Evolutionary conservation across 2,797 vertebrate genomes (phyloP), one percentile per base, ranked within the genome.

Genomic region (Fratercula arctica): DNA sequence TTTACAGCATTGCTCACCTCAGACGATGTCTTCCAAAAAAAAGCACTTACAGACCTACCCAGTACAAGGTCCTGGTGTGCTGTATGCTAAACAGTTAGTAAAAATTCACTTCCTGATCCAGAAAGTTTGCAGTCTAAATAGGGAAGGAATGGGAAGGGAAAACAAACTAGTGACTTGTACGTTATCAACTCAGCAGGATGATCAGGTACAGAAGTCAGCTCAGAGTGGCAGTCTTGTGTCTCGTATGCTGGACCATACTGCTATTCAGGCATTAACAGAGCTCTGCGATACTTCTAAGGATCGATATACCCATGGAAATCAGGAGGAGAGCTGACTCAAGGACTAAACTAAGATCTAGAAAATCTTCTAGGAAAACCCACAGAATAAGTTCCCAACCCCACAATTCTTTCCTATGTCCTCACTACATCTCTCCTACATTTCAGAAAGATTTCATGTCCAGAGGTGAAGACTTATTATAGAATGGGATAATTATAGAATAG

Each of bases 231-330:
- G 45, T 20, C 37, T 46, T 48, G 31, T 29, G 33, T 25, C 46
- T 48, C 5, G 2, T 31, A 81, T 0, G 0, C 13, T 43, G 31
- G 23, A 67, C 28, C 17, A 15, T 11, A 21, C 26, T 61, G 56
- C 53, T 64, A 7, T 41, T 84, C 50, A 73, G 53, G 33, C 19
- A 67, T 13, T 37, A 45, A n/a, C 48, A 70, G 53, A 92, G 56
- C 31, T 68, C 68, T 87, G 59, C 5, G 9, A 59, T 43, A 48
- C 29, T 50, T 50, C 31, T 45, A 48, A 73, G 53, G 46, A 91
- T 15, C 0, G 0, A 61, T 23, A 66, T 16, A 41, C 8, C 8
- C 45, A 39, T 13, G 39, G 24, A 82, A 75, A 82, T 59, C n/a
- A 54, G 45, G 46, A 82, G 54, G 13, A 75, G 13, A 76, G 25